phyloP scores from a whole-genome alignment of 2,888 invertebrate species.

The Phalangium opilio region DNA sequence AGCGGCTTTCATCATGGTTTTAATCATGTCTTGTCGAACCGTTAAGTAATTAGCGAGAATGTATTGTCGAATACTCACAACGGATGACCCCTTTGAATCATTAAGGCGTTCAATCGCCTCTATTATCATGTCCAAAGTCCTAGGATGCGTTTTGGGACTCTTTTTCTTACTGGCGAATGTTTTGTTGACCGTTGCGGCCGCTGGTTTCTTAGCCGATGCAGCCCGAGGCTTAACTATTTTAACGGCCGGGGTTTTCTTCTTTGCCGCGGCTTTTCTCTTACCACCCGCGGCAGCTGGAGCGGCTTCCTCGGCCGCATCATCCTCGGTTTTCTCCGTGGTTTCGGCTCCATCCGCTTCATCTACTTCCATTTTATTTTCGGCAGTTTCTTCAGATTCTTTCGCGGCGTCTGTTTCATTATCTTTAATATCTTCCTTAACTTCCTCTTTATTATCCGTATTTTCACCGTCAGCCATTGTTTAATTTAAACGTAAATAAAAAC shows the following conservation, averaged over 20 bases:
- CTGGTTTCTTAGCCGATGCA: not conserved
- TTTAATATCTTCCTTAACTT: no score
- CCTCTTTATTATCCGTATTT: no score
- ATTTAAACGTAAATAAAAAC: no score
- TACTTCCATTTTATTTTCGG: not conserved
- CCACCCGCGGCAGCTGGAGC: not conserved
- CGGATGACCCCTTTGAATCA: constrained; percentile 13
- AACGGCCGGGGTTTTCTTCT: not conserved
- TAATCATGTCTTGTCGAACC: constrained; percentile 16
- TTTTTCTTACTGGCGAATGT: constrained; percentile 6
- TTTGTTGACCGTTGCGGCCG: not conserved
- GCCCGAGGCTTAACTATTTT: not conserved
- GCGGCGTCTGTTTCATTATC: constrained; percentile 8
- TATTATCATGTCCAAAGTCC: constrained; percentile 14
- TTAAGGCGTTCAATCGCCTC: constrained; percentile 11
- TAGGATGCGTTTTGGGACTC: constrained; percentile 11
- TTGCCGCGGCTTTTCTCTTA: not conserved
- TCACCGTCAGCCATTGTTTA: no score
- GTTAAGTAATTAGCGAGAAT: constrained; percentile 14
- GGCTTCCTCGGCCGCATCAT: not conserved
- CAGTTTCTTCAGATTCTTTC: constrained; percentile 9
- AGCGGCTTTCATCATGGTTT: constrained; percentile 12
- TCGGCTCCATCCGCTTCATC: not conserved
- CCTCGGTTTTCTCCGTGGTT: not conserved
- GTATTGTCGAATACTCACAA: constrained; percentile 13